Percentiles rank a stretch among this genome's conserved stretches.
Conservation (phyloP, 2,797 vertebrate genomes). For the Phalanger gymnotis region DNA sequence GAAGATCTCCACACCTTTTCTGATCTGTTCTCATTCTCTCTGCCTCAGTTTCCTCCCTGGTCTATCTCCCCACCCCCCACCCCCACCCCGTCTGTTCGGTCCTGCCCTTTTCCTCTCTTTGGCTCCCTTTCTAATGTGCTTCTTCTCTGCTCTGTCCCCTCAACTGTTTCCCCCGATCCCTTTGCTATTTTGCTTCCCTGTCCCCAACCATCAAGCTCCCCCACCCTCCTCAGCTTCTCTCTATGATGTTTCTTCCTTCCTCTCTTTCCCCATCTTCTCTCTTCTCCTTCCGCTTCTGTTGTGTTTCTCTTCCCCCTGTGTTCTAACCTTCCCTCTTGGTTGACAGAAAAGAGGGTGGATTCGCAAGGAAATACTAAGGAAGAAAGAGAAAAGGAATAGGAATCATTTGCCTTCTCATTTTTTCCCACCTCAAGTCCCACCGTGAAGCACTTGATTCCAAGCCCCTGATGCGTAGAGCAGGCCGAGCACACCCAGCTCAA, state of each 20-base stretch:
- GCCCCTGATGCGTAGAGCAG: neutral
- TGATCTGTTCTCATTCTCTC: neutral
- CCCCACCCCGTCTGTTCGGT: neutral
- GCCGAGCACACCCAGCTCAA: neutral
- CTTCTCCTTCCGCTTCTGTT: neutral
- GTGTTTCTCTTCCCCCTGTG: neutral
- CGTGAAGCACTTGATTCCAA: neutral
- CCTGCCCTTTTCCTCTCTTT: neutral
- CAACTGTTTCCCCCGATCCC: neutral
- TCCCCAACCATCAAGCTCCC: neutral
- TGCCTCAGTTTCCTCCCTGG: neutral
- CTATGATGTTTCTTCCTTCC: neutral
- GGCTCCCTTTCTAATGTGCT: neutral
- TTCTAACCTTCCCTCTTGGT: neutral
- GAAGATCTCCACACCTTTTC: neutral
- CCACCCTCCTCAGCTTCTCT: neutral
- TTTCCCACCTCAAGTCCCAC: neutral
- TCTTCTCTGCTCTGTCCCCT: neutral
- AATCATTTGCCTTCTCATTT: neutral
- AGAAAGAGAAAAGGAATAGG: neutral
- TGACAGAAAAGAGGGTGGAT: neutral
- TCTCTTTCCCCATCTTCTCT: neutral
- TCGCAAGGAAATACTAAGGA: neutral
- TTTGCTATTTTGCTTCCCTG: neutral
- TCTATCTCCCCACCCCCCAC: neutral